A percentile compares a stretch with the other conserved stretches of the same genome.
phyloP scores from a whole-genome alignment of 2,888 invertebrate genomes.

The Meliscaeva auricollis region DNA sequence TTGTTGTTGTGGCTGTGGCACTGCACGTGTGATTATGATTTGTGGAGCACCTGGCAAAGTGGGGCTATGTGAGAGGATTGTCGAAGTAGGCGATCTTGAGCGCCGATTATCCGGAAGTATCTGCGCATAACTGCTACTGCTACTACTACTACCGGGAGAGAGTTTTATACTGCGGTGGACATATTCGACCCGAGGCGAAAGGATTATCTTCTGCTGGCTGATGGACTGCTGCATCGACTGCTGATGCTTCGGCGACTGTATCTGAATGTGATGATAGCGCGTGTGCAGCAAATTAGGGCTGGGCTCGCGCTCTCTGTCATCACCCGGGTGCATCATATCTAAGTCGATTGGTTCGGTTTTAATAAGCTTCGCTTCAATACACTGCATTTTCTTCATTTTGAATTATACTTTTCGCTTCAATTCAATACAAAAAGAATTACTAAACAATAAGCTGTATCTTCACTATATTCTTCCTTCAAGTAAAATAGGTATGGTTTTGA shows the following conservation, averaged over 20 bases:
- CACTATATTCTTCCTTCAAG: neutral
- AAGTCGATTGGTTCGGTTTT: constrained; percentile 83
- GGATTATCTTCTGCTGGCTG: constrained; percentile 80
- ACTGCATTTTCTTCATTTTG: constrained; percentile 82
- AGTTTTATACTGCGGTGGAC: constrained; percentile 77
- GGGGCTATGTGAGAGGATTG: constrained; percentile 69
- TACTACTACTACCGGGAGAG: constrained; percentile 61
- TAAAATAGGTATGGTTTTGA: constrained; percentile 50
- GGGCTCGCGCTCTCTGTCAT: constrained; percentile 76
- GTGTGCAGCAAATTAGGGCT: constrained; percentile 73
- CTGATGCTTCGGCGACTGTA: constrained; percentile 79
- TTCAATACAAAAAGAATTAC: constrained; percentile 16
- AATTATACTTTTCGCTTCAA: neutral
- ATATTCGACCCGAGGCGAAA: constrained; percentile 82
- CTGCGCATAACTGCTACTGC: constrained; percentile 56
- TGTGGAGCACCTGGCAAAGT: constrained; percentile 78
- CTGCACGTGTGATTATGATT: constrained; percentile 82
- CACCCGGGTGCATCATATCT: constrained; percentile 80
- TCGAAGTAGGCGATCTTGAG: constrained; percentile 68
- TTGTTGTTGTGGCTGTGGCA: constrained; percentile 74
- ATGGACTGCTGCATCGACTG: constrained; percentile 56
- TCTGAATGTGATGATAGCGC: constrained; percentile 82
- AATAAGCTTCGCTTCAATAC: constrained; percentile 82
- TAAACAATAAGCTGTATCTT: neutral
- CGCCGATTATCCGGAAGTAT: constrained; percentile 60